A percentile compares a stretch with the other conserved stretches of the same genome.
These are phyloP conservation scores for Melanotaenia parkinsoni DNA, from an alignment of 2,797 vertebrate species.

Conservation along the genomic window DNA sequence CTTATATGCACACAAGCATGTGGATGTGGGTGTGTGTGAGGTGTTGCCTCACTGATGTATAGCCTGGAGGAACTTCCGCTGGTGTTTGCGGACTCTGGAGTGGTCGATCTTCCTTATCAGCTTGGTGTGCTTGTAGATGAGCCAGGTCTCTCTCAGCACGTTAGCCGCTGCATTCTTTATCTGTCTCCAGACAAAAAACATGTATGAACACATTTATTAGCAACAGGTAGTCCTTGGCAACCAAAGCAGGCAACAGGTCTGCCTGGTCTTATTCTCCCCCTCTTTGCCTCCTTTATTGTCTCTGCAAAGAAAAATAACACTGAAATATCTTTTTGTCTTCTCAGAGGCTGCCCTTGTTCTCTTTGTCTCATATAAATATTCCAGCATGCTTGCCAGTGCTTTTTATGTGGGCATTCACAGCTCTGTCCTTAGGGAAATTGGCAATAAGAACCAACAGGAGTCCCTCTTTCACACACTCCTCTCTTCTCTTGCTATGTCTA, in stretches of 20 bases:
- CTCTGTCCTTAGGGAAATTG: conserved; percentile 68
- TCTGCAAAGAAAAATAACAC: conserved; percentile 40
- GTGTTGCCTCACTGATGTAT: conserved; percentile 95
- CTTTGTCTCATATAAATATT: conserved; percentile 50
- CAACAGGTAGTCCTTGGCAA: conserved; percentile 74
- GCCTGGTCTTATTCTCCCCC: conserved; percentile 21
- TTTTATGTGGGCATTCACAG: conserved; percentile 72
- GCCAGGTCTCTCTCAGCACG: conserved; percentile 99
- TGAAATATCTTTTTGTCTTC: conserved; percentile 44
- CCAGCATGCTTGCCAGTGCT: conserved; percentile 60
- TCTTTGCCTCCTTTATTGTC: conserved; percentile 34
- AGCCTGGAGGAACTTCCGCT: conserved; percentile 99
- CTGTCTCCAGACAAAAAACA: conserved; percentile 80
- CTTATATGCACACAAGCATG: conserved; percentile 2
- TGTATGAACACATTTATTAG: conserved; percentile 58
- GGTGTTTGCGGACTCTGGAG: conserved; percentile 97
- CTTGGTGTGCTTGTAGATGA: conserved; percentile 99
- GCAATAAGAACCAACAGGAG: conserved; percentile 68
- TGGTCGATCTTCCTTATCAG: conserved; percentile 98
- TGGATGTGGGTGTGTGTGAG: conserved; percentile 5
- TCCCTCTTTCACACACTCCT: conserved; percentile 47
- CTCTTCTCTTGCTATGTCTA: conserved; percentile 31
- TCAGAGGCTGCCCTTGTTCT: conserved; percentile 62
- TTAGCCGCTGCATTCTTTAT: conserved; percentile 99
- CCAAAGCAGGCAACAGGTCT: conserved; percentile 63